These are phyloP conservation scores for Clunio marinus DNA, from an alignment of 2,888 invertebrate species.

Conservation along the genomic window DNA sequence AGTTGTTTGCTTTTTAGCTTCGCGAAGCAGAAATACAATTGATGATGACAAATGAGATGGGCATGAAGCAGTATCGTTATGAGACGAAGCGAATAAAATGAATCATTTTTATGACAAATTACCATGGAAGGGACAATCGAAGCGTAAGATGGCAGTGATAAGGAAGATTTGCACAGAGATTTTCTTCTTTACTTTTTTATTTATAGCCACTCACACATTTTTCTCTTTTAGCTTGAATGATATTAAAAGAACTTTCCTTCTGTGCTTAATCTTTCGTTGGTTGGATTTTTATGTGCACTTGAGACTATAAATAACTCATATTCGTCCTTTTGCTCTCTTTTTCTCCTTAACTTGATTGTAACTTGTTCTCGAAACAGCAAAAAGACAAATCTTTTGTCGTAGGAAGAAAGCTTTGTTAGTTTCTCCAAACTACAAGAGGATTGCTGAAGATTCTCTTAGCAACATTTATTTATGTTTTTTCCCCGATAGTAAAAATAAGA, in stretches of 20 bases:
- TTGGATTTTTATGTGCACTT: slow-evolving; percentile 1
- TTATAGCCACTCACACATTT: not conserved
- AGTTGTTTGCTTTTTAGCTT: not conserved
- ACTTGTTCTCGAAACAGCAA: too few species aligned
- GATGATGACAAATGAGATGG: slow-evolving; percentile 30
- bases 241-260: not conserved
- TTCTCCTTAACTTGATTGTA: too few species aligned
- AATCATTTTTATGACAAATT: slow-evolving; percentile 31
- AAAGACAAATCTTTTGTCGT: too few species aligned
- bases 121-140: not conserved
- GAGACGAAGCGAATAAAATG: not conserved
- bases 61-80: not conserved
- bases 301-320: slow-evolving; percentile 16
- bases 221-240: not conserved
- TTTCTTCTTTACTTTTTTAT: too few species aligned
- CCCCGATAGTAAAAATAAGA: too few species aligned
- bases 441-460: too few species aligned
- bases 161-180: too few species aligned
- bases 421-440: too few species aligned
- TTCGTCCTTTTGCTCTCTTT: not conserved
- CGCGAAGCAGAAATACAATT: slow-evolving; percentile 1
- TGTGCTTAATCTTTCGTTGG: not conserved
- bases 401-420: too few species aligned
- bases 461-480: too few species aligned
- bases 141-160: not conserved